phyloP scores from a whole-genome alignment of 2,888 invertebrate genomes.

The Caenorhabditis zanzibari region DNA sequence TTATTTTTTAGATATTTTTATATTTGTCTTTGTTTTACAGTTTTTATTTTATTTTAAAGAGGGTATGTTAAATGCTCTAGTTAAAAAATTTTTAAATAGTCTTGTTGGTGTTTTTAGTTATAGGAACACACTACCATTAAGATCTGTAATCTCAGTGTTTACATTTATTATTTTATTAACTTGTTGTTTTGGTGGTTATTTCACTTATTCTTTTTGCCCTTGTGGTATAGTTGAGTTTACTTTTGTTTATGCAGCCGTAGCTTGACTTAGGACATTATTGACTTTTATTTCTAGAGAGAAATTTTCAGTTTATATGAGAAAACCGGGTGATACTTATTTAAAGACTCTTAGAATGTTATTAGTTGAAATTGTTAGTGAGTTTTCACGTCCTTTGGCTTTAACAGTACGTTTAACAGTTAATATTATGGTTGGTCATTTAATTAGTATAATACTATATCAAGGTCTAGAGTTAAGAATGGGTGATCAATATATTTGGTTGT shows the following conservation, averaged over 20 bases:
- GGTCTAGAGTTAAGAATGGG: conserved; percentile 70
- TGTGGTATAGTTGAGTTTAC: conserved; percentile 84
- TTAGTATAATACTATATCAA: conserved; percentile 73
- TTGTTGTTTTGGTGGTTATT: conserved; percentile 83
- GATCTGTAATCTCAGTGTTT: conserved; percentile 77
- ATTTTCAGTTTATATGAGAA: conserved; percentile 76
- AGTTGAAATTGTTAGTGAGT: conserved; percentile 77
- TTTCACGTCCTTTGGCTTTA: conserved; percentile 78
- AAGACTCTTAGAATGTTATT: conserved; percentile 75
- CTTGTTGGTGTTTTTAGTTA: conserved; percentile 77
- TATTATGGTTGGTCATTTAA: conserved; percentile 78
- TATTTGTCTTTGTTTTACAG: conserved; percentile 76
- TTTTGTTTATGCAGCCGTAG: conserved; percentile 84
- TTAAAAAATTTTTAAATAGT: conserved; percentile 73
- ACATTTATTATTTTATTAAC: conserved; percentile 83
- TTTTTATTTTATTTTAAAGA: conserved; percentile 77
- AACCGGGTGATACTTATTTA: conserved; percentile 73
- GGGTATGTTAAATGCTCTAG: conserved; percentile 72
- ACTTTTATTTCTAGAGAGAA: conserved; percentile 75
- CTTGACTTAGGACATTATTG: conserved; percentile 75
- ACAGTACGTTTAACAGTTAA: conserved; percentile 78
- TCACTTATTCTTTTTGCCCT: conserved; percentile 77
- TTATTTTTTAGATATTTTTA: conserved; percentile 77
- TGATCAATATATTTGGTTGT: conserved; percentile 75
- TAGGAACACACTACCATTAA: conserved; percentile 68